phyloP scores from a whole-genome alignment of 2,113 vertebrate species.

The Trichechus manatus region DNA sequence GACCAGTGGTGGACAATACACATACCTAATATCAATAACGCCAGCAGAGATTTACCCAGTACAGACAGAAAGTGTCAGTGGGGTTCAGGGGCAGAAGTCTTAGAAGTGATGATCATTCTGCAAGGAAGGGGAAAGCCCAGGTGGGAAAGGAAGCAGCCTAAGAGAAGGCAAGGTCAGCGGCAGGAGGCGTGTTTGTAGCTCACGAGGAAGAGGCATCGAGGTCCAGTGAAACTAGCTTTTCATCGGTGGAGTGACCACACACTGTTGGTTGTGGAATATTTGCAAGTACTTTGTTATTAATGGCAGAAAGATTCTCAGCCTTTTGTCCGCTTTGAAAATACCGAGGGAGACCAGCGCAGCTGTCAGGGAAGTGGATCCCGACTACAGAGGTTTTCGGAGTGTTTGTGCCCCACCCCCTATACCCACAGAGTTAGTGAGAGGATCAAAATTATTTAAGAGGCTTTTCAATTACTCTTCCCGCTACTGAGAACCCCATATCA shows the following conservation, averaged over 20 bases:
- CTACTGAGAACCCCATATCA: neutral
- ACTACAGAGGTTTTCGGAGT: neutral
- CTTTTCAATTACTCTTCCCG: neutral
- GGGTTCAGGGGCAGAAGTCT: neutral
- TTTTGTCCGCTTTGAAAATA: neutral
- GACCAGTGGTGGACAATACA: neutral
- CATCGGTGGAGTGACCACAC: neutral
- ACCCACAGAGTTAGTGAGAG: neutral
- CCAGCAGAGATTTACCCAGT: neutral
- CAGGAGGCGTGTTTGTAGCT: neutral
- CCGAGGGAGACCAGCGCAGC: neutral
- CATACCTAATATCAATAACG: neutral
- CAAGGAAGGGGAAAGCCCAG: neutral
- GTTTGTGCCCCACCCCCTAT: rapidly evolving
- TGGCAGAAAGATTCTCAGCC: neutral
- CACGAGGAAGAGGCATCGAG: rapidly evolving
- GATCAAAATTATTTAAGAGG: neutral
- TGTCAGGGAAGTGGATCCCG: neutral
- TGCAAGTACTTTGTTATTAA: neutral
- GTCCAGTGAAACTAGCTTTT: neutral
- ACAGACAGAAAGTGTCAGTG: neutral
- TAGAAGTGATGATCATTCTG: neutral
- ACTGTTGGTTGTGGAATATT: neutral
- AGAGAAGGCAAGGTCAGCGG: neutral
- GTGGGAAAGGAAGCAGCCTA: neutral